Conservation (phyloP, 2,888 invertebrate genomes). For the Bombyx huttoni region DNA sequence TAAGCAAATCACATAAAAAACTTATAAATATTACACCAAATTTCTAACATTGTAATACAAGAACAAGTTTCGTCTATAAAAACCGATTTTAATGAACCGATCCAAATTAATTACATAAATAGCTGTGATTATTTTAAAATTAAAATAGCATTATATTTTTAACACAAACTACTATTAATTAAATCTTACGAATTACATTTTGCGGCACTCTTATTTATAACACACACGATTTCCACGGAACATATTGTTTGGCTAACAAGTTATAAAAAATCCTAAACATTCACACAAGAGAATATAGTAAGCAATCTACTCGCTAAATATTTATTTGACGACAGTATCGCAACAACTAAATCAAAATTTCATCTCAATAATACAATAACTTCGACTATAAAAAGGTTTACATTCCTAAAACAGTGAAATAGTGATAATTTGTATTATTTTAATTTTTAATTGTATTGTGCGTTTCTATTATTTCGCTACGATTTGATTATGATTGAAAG, state of each 20-base stretch:
- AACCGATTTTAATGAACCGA: no score
- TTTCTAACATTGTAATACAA: not conserved
- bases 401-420: not conserved
- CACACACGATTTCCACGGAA: not conserved
- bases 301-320: not conserved
- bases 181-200: no score
- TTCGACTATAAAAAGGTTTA: not conserved
- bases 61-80: no score
- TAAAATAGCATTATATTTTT: no score
- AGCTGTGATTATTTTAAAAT: no score
- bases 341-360: not conserved
- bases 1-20: not conserved
- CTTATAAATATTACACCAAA: not conserved
- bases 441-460: conserved; percentile 40
- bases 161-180: no score
- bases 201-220: no score
- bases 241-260: not conserved
- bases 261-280: not conserved
- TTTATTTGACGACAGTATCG: not conserved
- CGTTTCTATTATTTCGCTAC: conserved; percentile 54
- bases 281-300: not conserved
- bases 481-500: conserved; percentile 5
- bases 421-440: not conserved
- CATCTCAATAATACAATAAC: not conserved
- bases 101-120: no score